phyloP scores from a whole-genome alignment of 2,797 vertebrate species.

The Nyctibius grandis region DNA sequence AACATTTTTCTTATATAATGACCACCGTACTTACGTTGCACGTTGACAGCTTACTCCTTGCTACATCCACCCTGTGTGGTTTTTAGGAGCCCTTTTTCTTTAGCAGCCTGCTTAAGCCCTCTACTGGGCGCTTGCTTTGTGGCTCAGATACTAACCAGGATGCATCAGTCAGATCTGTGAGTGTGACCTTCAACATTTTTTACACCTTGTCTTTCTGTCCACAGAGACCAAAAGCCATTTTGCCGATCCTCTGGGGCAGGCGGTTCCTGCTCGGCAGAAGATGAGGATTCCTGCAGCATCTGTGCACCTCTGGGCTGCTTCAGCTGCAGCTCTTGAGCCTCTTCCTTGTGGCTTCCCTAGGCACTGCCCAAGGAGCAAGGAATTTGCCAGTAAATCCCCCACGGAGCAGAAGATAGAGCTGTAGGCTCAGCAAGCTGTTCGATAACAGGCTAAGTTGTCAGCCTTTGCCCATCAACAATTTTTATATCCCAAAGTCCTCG shows the following conservation, averaged over 20 bases:
- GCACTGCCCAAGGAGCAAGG: accelerated
- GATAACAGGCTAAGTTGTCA: not conserved
- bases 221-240: not conserved
- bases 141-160: not conserved
- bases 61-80: not conserved
- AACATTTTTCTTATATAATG: not conserved
- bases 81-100: not conserved
- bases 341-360: accelerated
- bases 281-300: not conserved
- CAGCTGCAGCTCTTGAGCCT: not conserved
- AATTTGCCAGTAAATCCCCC: not conserved
- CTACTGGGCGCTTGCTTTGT: not conserved
- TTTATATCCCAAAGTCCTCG: not conserved
- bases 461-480: not conserved
- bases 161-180: not conserved
- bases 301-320: not conserved
- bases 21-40: accelerated
- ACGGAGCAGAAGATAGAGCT: not conserved
- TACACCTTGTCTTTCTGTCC: not conserved
- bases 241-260: not conserved
- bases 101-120: not conserved
- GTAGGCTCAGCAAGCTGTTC: not conserved
- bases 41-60: not conserved
- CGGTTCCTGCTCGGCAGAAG: not conserved
- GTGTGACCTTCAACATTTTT: not conserved